Base-by-base conservation (phyloP, 2,797 vertebrate species). In the Hylomyscus alleni region DNA sequence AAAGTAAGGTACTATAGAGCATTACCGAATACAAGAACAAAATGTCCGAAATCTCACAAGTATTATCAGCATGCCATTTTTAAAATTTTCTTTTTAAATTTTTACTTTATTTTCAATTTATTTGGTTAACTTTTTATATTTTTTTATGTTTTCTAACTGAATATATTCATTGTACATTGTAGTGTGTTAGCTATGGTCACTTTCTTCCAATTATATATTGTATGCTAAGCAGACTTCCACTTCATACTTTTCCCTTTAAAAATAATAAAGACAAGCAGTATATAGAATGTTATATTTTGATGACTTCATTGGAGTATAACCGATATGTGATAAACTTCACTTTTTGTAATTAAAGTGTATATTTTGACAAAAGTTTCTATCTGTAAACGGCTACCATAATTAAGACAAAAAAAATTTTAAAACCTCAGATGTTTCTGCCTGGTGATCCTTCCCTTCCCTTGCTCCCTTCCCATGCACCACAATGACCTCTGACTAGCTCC, bases 41-140 rank as follows among this genome's bases (percentile, higher is more conserved):
- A 89, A 31, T 47, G 1, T 92, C 29, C 69, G 20, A 50, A 92
- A 93, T 60, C 44, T 92, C 80, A 73, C 56, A 94, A 95, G 76
- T 54, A 81, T 60, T 14, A 89, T 50, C 60, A 47, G 20, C 4
- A 12, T 76, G 76, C 29, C 40, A 65, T 83, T 94, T 82, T 72
- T 75, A 44, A 44, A 44, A 73, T 40, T 65, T 84, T 84, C 26
- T 58, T 40, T 87, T 67, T 26, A 58, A 8, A 58, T 3, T 85
- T 85, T 91, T 81, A 60, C 24, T 44, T 89, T 76, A 29, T 78
- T 90, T 78, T 34, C 2, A 20, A 34, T 60, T 40, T 56, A 19
- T 40, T 47, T 89, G 20, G 56, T 24, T 47, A 34, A 12, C 26
- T 52, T 73, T 76, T 31, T 47, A 22, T 31, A 15, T 62, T 34